Percentiles rank a stretch among this genome's conserved stretches.
Conservation (phyloP, 2,888 invertebrate genomes). For the Sarcophaga subvicina region DNA sequence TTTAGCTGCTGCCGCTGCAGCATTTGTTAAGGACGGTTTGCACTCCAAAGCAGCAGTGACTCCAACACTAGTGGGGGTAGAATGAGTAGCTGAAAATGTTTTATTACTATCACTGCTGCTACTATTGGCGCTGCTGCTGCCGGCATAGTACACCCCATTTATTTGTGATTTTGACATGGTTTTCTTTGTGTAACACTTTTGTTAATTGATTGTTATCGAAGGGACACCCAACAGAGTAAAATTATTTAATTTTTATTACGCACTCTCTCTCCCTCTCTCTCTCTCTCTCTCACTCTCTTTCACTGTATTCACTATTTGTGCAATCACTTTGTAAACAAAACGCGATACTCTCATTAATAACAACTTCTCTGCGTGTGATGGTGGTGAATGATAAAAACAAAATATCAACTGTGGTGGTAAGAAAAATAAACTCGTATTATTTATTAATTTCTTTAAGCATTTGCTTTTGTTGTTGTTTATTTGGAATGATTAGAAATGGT, state of each 20-base stretch:
- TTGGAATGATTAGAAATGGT: conserved; percentile 36
- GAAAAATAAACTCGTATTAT: conserved; percentile 11
- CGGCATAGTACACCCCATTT: conserved; percentile 47
- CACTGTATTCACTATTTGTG: background rate
- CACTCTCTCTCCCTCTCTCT: background rate
- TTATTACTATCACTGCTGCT: conserved; percentile 24
- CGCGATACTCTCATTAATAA: background rate
- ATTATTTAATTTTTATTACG: background rate
- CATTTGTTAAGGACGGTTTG: conserved; percentile 70
- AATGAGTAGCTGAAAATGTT: conserved; percentile 32
- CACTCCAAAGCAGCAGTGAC: conserved; percentile 69
- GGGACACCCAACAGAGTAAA: conserved; percentile 4
- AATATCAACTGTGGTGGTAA: background rate
- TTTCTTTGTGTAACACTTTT: background rate
- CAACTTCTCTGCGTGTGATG: background rate
- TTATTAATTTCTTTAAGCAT: background rate
- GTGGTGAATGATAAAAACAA: background rate
- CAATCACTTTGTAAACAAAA: background rate
- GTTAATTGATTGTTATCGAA: conserved; percentile 17
- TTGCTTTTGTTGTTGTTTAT: background rate
- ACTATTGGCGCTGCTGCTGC: conserved; percentile 29
- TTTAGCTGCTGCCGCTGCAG: conserved; percentile 69
- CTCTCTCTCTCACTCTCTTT: background rate
- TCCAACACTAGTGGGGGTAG: conserved; percentile 33
- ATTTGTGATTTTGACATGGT: conserved; percentile 66